phyloP scores from a whole-genome alignment of 2,113 vertebrate genomes.

The Ptilonorhynchus violaceus region DNA sequence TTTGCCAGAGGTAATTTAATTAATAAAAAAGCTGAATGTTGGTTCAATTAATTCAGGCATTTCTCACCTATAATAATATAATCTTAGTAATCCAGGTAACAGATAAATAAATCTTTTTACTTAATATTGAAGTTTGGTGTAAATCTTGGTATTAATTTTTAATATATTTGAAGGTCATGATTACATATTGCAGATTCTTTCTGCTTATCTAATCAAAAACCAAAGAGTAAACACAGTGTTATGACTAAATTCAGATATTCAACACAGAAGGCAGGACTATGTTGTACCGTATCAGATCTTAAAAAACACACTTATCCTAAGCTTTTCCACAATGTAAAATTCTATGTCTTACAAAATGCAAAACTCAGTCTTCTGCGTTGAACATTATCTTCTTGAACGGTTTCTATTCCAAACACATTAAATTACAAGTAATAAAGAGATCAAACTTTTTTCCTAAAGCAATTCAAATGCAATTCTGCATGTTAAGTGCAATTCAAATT shows the following conservation, averaged over 20 bases:
- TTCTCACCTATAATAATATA: background rate
- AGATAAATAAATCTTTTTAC: background rate
- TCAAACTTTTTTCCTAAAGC: background rate
- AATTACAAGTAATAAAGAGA: constrained; percentile 8
- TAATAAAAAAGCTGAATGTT: background rate
- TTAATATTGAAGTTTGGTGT: background rate
- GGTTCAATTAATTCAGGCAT: background rate
- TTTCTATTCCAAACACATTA: constrained; percentile 7
- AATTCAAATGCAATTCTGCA: constrained; percentile 19
- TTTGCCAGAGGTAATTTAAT: background rate
- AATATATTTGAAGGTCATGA: background rate
- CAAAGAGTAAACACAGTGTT: background rate
- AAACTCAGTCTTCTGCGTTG: background rate
- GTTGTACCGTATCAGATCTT: background rate
- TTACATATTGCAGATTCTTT: background rate
- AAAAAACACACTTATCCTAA: background rate
- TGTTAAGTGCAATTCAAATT: constrained; percentile 29
- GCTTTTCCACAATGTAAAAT: background rate
- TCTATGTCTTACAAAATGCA: background rate
- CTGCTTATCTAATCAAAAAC: background rate
- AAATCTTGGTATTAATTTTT: background rate
- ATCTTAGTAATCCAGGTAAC: background rate
- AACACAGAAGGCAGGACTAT: background rate
- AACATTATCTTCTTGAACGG: constrained; percentile 4
- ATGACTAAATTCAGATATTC: background rate